Conservation (phyloP, 2,113 vertebrate species). For the Corythornis vintsioides region DNA sequence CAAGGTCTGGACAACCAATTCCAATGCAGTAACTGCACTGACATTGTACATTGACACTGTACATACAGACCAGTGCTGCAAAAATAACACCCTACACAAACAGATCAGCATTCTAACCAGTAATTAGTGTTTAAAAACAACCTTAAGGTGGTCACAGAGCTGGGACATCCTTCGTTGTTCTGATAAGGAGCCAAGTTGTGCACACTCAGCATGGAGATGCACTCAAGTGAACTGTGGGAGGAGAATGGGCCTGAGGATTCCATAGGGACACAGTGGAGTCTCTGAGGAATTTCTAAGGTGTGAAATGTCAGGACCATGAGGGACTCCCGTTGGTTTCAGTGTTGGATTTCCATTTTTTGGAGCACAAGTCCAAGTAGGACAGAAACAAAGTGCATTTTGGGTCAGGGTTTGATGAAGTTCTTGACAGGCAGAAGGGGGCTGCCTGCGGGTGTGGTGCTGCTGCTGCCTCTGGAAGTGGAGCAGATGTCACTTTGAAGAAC, state of each 20-base stretch:
- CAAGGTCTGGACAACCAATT: not conserved
- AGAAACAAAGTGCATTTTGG: not conserved
- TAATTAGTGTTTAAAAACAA: not conserved
- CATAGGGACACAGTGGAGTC: not conserved
- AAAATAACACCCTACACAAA: not conserved
- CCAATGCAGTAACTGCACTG: not conserved
- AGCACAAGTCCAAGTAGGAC: not conserved
- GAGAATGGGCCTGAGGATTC: not conserved
- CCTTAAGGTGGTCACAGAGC: not conserved
- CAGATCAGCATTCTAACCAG: not conserved
- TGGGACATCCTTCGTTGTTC: not conserved
- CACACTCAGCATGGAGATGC: fast-evolving
- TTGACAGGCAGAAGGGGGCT: not conserved
- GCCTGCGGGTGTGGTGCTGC: not conserved
- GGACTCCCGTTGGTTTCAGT: not conserved
- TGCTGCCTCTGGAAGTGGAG: not conserved
- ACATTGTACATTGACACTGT: too few relatives aligned
- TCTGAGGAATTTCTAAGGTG: not conserved
- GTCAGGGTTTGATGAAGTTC: not conserved
- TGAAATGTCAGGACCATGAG: not conserved
- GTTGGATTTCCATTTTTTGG: not conserved
- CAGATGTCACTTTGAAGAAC: slow-evolving; percentile 7
- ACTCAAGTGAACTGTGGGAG: not conserved
- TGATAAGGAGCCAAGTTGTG: not conserved
- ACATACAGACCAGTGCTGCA: not conserved